A percentile compares a stretch with the other conserved stretches of the same genome.
phyloP scores from a whole-genome alignment of 2,888 invertebrate genomes.

The Trachelus troglodyta region DNA sequence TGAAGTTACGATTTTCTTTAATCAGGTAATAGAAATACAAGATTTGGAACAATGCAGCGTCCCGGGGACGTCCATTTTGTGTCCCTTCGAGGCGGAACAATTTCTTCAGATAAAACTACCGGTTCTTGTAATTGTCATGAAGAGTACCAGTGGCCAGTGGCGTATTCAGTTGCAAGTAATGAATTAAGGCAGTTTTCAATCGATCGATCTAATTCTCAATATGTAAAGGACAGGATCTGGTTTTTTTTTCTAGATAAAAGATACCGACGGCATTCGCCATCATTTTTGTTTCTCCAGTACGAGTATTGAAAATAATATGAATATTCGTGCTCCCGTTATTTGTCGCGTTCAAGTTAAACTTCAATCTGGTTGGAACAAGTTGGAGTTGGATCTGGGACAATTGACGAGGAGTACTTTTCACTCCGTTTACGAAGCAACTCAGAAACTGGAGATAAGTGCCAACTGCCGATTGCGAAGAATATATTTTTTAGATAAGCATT shows the following conservation, averaged over 20 bases:
- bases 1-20: constrained; percentile 75
- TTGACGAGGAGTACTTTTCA: constrained; percentile 92
- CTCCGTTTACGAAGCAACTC: constrained; percentile 90
- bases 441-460: constrained; percentile 91
- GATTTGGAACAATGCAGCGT: constrained; percentile 94
- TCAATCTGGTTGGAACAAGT: constrained; percentile 94
- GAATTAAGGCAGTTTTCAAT: constrained; percentile 6
- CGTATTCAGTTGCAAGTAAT: constrained; percentile 94
- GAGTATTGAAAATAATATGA: constrained; percentile 90
- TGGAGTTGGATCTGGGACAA: constrained; percentile 93
- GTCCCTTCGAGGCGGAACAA: constrained; percentile 90
- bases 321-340: constrained; percentile 90
- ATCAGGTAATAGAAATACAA: constrained; percentile 86
- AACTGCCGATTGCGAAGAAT: constrained; percentile 92
- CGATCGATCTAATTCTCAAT: constrained; percentile 6
- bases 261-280: constrained; percentile 41
- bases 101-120: constrained; percentile 93
- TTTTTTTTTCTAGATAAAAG: constrained; percentile 39
- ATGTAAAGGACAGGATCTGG: not conserved
- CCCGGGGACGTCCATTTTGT: constrained; percentile 92
- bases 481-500: constrained; percentile 78
- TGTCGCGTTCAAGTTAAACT: constrained; percentile 95
- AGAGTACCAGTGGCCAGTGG: constrained; percentile 94
- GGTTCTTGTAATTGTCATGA: constrained; percentile 93
- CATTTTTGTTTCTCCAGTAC: constrained; percentile 71